Base-by-base conservation (phyloP, 2,797 vertebrate species). In the Falco columbarius region DNA sequence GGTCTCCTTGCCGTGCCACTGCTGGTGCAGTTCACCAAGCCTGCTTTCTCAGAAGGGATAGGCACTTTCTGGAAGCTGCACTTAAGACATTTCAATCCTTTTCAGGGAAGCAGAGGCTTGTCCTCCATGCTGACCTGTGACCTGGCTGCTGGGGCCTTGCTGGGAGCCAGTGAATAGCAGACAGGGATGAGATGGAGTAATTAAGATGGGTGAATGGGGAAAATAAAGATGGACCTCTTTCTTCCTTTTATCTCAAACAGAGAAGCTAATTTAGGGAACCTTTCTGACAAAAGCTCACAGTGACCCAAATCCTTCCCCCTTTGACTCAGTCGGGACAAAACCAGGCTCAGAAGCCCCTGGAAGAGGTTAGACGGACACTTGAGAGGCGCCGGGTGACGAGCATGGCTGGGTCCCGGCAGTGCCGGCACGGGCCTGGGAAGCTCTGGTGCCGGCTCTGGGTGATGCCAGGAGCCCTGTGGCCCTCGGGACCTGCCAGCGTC, bases 221-320 rank as follows among this genome's bases (percentile, higher is more conserved):
- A 86, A 92, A 91, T 86, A 82, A 94, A 93, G 94, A 83, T 73
- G 72, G 75, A 83, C 84, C 22, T 68, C 75, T 83, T 89, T 68
- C 79, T 74, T 95, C 68, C 54, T 90, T 89, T 90, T 34, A 79
- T 89, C 80, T 84, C 92, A 58, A 88, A 68, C 1, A 89, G 76
- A 93, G 80, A 83, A 77, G 75, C 91, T 95, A 94, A 95, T 95
- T 96, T 85, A 77, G 84, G 72, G 89, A 90, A 62, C 75, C 46
- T 47, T 72, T 61, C 63, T 18, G 20, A 91, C 87, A 93, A 95
- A 93, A 81, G 86, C 87, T 88, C 71, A 80, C 40, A 42, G 61
- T 82, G 87, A 92, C 71, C 91, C 72, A 88, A 81, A 89, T 91
- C 85, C 68, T 94, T 81, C 30, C 72, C 49, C 46, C 58, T 44